Evolutionary conservation across 2,797 vertebrate genomes (phyloP).

Genomic region (Oryzias sinensis): DNA sequence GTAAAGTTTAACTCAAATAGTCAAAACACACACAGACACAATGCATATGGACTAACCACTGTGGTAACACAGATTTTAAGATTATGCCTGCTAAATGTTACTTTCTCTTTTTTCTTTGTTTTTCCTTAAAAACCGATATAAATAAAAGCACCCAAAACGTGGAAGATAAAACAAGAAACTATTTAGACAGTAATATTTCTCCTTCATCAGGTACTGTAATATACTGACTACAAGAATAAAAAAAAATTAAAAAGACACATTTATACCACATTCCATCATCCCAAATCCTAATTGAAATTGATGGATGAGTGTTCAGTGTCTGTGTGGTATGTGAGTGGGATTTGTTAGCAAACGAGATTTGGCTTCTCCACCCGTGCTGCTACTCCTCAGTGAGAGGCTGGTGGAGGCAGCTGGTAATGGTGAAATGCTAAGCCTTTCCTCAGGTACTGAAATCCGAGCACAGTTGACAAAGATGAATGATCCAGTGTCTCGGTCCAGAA

Average conservation of each 20-base stretch:
- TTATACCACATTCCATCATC: constrained; percentile 16
- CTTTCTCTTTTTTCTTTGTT: too few relatives aligned
- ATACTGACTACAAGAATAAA: too few relatives aligned
- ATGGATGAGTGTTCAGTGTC: constrained; percentile 41
- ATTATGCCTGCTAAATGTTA: too few relatives aligned
- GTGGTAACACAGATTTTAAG: too few relatives aligned
- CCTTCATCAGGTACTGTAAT: too few relatives aligned
- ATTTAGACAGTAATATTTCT: too few relatives aligned
- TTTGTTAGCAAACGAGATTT: constrained; percentile 49
- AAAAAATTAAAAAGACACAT: background rate
- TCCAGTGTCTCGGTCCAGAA: constrained; percentile 53
- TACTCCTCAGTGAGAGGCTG: constrained; percentile 57
- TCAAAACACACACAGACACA: too few relatives aligned
- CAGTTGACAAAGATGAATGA: constrained; percentile 61
- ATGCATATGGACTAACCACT: too few relatives aligned
- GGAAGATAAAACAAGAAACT: too few relatives aligned
- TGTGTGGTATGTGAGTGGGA: constrained; percentile 49
- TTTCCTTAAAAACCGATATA: too few relatives aligned
- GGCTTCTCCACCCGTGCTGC: constrained; percentile 51
- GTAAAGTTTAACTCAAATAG: too few relatives aligned
- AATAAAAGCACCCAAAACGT: too few relatives aligned
- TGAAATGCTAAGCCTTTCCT: constrained; percentile 72
- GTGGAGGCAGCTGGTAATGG: constrained; percentile 54
- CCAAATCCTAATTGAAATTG: constrained; percentile 37
- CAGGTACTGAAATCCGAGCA: constrained; percentile 53